Conservation (phyloP, 2,888 invertebrate species). For the Spilarctia lutea region DNA sequence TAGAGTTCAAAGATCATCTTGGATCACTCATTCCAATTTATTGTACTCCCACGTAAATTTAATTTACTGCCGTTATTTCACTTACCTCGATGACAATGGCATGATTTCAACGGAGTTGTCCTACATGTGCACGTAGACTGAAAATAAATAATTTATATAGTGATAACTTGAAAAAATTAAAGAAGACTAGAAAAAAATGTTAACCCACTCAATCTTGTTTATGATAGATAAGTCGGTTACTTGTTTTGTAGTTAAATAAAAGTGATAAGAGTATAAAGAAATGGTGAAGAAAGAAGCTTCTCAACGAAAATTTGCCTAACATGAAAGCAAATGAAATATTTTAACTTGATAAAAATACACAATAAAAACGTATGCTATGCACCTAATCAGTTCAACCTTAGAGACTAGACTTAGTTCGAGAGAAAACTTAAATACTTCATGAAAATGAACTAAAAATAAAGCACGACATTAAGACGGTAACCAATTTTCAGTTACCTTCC, state of each 20-base stretch:
- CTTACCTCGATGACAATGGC: constrained; percentile 62
- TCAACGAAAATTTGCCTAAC: not conserved
- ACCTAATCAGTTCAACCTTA: not conserved
- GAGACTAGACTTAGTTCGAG: too few relatives aligned
- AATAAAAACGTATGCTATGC: not conserved
- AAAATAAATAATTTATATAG: constrained; percentile 20
- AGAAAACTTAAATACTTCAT: too few relatives aligned
- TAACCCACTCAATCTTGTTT: too few relatives aligned
- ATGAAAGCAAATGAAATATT: too few relatives aligned
- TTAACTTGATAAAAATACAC: not conserved
- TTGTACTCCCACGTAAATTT: constrained; percentile 73
- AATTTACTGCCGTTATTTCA: constrained; percentile 21
- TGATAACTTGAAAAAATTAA: not conserved
- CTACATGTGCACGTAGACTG: constrained; percentile 56
- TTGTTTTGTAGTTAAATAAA: not conserved
- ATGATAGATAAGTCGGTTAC: too few relatives aligned
- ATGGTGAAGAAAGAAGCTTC: not conserved
- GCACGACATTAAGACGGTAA: too few relatives aligned
- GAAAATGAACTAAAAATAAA: not conserved
- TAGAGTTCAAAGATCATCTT: constrained; percentile 38
- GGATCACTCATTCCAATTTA: constrained; percentile 21
- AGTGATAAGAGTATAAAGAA: not conserved
- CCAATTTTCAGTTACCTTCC: constrained; percentile 16
- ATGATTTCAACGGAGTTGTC: constrained; percentile 39
- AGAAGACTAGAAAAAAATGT: not conserved